Conservation (phyloP, 2,113 vertebrate genomes). For the Lepidothrix coronata region DNA sequence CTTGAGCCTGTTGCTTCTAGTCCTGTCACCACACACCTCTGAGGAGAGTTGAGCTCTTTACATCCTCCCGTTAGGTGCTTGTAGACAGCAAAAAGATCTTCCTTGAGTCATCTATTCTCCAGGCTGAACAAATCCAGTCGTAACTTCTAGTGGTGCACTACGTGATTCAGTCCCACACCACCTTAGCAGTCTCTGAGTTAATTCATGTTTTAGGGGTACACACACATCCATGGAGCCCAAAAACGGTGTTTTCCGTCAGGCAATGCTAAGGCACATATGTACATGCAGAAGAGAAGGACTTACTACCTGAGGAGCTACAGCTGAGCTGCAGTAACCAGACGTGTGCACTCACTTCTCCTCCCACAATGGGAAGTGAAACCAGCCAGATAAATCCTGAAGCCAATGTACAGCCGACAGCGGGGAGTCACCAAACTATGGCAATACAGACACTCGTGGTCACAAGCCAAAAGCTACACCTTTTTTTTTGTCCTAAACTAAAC, state of each 20-base stretch:
- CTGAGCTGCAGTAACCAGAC: neutral
- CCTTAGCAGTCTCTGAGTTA: neutral
- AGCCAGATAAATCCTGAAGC: neutral
- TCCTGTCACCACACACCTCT: neutral
- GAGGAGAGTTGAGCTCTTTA: neutral
- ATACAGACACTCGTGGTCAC: neutral
- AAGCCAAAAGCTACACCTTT: neutral
- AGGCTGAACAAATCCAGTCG: neutral
- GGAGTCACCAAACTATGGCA: neutral
- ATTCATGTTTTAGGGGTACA: neutral
- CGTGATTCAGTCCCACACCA: neutral
- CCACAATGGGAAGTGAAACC: neutral
- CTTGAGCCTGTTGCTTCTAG: no score
- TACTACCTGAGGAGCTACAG: neutral
- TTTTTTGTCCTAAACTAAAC: neutral
- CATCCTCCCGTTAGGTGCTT: neutral
- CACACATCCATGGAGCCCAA: neutral
- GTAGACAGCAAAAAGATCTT: neutral
- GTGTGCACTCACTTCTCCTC: neutral
- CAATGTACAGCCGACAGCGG: rapidly evolving
- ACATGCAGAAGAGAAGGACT: neutral
- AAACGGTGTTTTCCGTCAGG: neutral
- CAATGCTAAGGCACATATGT: neutral
- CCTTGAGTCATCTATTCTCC: neutral
- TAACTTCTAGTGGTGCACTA: neutral